Conservation (phyloP, 2,797 vertebrate genomes). For the Centroberyx gerrardi region DNA sequence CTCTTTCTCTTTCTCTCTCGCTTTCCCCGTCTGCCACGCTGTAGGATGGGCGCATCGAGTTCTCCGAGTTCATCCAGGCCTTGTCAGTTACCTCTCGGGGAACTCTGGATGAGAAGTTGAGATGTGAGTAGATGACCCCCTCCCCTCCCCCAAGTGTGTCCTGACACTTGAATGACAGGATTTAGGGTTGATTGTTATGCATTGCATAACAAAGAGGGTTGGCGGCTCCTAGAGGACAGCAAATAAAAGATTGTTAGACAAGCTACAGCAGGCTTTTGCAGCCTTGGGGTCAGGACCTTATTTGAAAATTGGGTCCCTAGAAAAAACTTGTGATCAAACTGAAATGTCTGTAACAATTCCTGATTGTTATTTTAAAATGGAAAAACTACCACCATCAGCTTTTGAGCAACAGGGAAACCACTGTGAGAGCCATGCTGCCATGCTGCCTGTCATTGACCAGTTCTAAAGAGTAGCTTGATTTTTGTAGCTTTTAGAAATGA, state of each 20-base stretch:
- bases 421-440: conserved; percentile 2
- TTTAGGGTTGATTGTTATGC: conserved; percentile 24
- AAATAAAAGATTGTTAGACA: conserved; percentile 37
- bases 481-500: not conserved
- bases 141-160: conserved; percentile 29
- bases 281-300: conserved; percentile 7
- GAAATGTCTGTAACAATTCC: conserved; percentile 2
- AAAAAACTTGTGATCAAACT: conserved; percentile 17
- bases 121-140: conserved; percentile 89
- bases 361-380: conserved; percentile 11
- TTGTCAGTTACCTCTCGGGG: conserved; percentile 97
- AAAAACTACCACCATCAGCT: not conserved
- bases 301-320: not conserved
- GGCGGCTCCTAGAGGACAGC: conserved; percentile 18
- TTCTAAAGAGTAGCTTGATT: conserved; percentile 2
- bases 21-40: conserved; percentile 23
- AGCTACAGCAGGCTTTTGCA: conserved; percentile 11
- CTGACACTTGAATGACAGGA: conserved; percentile 57
- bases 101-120: conserved; percentile 97
- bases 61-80: conserved; percentile 98
- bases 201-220: conserved; percentile 46
- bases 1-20: conserved; percentile 19
- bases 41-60: conserved; percentile 98
- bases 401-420: conserved; percentile 1
- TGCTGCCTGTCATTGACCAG: not conserved